These are phyloP conservation scores for Etheostoma cragini DNA, from an alignment of 2,113 vertebrate genomes.

Conservation along the genomic window DNA sequence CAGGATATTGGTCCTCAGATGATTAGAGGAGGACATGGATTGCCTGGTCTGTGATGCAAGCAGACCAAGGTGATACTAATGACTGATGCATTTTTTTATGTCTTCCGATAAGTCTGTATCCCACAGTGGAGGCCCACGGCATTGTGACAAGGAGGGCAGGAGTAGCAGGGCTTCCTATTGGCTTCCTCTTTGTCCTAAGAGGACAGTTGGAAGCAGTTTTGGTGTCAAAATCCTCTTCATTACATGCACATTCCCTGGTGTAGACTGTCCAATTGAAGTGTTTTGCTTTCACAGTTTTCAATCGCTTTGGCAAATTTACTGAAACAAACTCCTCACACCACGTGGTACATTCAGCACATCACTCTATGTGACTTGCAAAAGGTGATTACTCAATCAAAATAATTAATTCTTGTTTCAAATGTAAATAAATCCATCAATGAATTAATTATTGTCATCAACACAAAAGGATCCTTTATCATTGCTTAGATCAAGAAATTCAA, in stretches of 20 bases:
- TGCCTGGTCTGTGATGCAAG: conserved; percentile 95
- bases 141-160: conserved; percentile 18
- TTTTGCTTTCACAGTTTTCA: too few relatives aligned
- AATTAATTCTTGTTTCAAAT: too few relatives aligned
- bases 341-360: too few relatives aligned
- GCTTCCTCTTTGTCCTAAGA: conserved; percentile 25
- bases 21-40: conserved; percentile 94
- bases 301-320: too few relatives aligned
- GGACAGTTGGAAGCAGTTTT: conserved; percentile 9
- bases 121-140: conserved; percentile 46
- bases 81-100: conserved; percentile 76
- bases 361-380: too few relatives aligned
- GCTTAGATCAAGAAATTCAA: too few relatives aligned
- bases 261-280: too few relatives aligned
- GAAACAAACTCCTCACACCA: too few relatives aligned
- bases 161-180: conserved; percentile 17
- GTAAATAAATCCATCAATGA: too few relatives aligned
- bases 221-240: neutral
- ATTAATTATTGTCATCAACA: too few relatives aligned
- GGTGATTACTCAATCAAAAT: too few relatives aligned
- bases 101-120: conserved; percentile 73
- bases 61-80: conserved; percentile 88
- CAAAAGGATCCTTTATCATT: too few relatives aligned
- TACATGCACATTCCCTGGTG: neutral
- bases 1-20: conserved; percentile 95